These are phyloP conservation scores for Cavia aperea DNA, from an alignment of 2,113 vertebrate species.

Conservation along the genomic window DNA sequence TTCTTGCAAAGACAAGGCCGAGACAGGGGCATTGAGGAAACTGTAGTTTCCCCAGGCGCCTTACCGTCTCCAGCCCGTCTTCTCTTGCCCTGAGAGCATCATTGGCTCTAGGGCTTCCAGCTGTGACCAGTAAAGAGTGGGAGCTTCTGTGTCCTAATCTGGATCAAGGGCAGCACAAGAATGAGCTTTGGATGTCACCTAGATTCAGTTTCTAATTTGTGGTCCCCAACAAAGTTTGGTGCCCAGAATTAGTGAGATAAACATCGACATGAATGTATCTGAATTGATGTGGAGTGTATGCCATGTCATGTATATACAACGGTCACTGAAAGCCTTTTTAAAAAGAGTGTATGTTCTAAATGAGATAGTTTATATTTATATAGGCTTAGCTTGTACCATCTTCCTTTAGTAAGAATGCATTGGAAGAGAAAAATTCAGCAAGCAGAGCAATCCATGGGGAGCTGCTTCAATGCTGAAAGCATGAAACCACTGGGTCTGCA, in stretches of 20 bases:
- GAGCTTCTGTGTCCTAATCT: neutral
- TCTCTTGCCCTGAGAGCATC: too few species aligned
- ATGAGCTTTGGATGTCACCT: neutral
- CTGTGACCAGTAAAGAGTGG: neutral
- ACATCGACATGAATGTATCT: neutral
- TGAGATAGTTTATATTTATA: neutral
- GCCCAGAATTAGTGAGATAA: neutral
- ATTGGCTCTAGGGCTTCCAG: neutral
- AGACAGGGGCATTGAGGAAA: neutral
- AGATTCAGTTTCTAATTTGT: neutral
- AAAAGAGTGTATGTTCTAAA: neutral
- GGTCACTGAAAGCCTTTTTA: neutral
- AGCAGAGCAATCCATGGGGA: neutral
- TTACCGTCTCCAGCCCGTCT: neutral
- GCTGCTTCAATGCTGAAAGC: neutral
- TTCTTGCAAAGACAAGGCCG: neutral
- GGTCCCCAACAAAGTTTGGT: neutral
- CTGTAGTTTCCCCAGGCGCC: neutral
- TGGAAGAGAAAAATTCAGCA: neutral
- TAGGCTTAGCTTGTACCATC: neutral
- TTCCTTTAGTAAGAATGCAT: neutral
- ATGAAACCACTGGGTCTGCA: neutral
- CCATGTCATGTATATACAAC: neutral
- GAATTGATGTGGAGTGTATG: neutral
- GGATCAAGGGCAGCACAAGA: neutral